Base-by-base conservation (phyloP, 2,797 vertebrate genomes). In the Esox masquinongy region DNA sequence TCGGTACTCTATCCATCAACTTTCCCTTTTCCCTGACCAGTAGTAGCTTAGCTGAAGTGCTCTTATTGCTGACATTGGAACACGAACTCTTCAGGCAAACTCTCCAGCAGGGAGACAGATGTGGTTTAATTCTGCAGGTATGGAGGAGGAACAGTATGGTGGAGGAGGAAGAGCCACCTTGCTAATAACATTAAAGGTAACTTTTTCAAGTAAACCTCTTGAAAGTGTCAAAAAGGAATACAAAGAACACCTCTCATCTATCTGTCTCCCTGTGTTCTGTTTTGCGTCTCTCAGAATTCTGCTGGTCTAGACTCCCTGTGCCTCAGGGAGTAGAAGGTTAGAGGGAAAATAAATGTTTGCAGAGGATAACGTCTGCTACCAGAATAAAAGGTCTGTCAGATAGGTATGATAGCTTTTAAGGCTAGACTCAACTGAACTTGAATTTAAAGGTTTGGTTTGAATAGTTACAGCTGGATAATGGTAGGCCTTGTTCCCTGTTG, bases 1-100 rank as follows among this genome's bases (percentile, higher is more conserved):
- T 56, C 19, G 7, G 9, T 56, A 9, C 6, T 9, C 53, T 1
- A n/a, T 56, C 19, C 17, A 56, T 19, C 7, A 56, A 56, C 2
- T 7, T 24, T 59, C 9, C 11, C 9, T 59, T 59, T 59, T 17
- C 11, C 56, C 22, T 59, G 22, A 59, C 56, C 22, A 59, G 56
- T 59, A 59, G 56, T 59, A 47, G 12, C 12, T 12, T 47, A 47
- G 9, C 1, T 2, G 43, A 47, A 47, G 43, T 12, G 43, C 43
- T 47, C 43, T 11, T 47, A 47, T 47, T 14, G 43, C 12, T 47
- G 7, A 47, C 43, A 47, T 1, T 11, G 43, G 43, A 14, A 14
- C 12, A 47, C 43, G 12, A 47, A 88, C 87, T 88, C 78, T 90
- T 77, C 80, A 90, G 85, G 84, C 81, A 73, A 85, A 80, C 84